Percentiles rank a stretch among this genome's conserved stretches.
phyloP scores from a whole-genome alignment of 2,888 invertebrate species.

The Chaitophorus viminalis region DNA sequence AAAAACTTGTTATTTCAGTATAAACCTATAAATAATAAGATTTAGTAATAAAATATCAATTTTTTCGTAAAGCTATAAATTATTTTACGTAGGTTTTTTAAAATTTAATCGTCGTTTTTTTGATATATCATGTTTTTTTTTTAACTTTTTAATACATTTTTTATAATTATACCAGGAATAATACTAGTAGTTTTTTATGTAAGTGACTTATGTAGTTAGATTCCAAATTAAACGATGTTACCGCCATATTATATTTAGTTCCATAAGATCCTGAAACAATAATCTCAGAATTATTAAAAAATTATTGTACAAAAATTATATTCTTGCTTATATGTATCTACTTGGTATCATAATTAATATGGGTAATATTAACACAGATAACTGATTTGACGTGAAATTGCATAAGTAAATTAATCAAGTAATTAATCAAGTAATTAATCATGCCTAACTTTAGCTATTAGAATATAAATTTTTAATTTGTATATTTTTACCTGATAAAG shows the following conservation, averaged over 20 bases:
- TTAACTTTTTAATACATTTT: not conserved
- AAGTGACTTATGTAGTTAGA: not conserved
- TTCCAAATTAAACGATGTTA: slow-evolving; percentile 8
- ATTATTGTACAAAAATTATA: too few relatives aligned
- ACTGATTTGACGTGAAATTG: too few relatives aligned
- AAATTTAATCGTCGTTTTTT: not conserved
- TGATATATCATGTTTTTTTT: not conserved
- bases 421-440: too few relatives aligned
- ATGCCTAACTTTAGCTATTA: not conserved
- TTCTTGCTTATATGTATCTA: too few relatives aligned
- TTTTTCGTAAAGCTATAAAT: too few relatives aligned
- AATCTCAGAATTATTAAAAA: not conserved
- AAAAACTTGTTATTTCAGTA: not conserved
- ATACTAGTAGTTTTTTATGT: slow-evolving; percentile 2
- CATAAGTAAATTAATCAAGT: too few relatives aligned
- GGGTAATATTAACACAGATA: too few relatives aligned
- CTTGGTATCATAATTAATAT: too few relatives aligned
- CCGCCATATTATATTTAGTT: not conserved
- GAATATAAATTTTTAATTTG: not conserved
- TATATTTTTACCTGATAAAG: not conserved
- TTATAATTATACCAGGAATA: not conserved
- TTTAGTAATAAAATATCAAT: too few relatives aligned
- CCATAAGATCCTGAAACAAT: not conserved
- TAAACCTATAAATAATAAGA: too few relatives aligned
- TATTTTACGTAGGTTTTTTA: not conserved